phyloP scores from a whole-genome alignment of 2,113 vertebrate species.

The Carassius carassius region DNA sequence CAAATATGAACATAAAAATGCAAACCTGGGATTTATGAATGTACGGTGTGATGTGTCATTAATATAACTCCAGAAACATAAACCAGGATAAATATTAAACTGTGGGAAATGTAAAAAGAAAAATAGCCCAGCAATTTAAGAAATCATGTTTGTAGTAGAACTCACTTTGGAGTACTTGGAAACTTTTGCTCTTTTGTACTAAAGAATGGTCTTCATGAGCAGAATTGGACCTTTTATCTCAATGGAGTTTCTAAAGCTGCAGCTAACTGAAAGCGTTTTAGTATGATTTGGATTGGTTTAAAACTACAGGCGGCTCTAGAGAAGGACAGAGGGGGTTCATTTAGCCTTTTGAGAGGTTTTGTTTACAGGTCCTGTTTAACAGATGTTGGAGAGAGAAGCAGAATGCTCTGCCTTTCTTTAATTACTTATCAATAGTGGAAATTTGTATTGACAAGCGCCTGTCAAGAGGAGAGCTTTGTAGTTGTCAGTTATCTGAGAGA shows the following conservation, averaged over 20 bases:
- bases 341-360: constrained; percentile 60
- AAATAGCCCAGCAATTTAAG: background rate
- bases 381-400: constrained; percentile 72
- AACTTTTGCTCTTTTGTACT: background rate
- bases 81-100: background rate
- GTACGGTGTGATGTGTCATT: background rate
- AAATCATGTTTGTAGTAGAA: background rate
- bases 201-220: background rate
- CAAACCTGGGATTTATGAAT: background rate
- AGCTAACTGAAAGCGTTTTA: constrained; percentile 47
- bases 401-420: constrained; percentile 68
- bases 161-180: background rate
- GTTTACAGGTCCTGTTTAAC: constrained; percentile 75
- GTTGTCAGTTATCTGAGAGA: constrained; percentile 76
- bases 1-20: background rate
- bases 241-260: constrained; percentile 25
- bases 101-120: background rate
- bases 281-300: constrained; percentile 46
- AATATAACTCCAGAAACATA: background rate
- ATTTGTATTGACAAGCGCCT: constrained; percentile 81
- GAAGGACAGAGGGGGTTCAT: constrained; percentile 32
- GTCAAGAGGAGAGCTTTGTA: constrained; percentile 77
- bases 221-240: constrained; percentile 19
- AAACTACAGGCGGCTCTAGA: constrained; percentile 44
- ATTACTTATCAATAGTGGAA: constrained; percentile 82